Conservation (phyloP, 2,888 invertebrate species). For the Lepidocyrtinus sp. region DNA sequence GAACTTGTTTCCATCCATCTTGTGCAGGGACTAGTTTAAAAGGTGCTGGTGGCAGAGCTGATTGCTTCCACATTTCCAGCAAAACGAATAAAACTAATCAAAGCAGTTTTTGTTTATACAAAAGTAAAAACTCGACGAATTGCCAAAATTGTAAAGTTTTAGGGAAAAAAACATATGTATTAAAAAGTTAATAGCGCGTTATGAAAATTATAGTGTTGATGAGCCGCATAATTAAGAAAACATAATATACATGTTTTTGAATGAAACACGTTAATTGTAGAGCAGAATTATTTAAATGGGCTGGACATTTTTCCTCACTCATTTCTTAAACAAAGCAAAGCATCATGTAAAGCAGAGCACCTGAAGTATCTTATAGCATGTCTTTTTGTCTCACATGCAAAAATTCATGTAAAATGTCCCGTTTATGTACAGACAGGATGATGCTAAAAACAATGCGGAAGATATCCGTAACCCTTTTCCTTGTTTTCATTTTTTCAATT, state of each 20-base stretch:
- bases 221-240: no score
- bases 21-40: neutral
- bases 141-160: neutral
- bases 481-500: neutral
- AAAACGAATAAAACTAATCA: conserved; percentile 23
- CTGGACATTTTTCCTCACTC: neutral
- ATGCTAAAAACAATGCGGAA: neutral
- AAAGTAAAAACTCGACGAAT: neutral
- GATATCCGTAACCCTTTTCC: conserved; percentile 8
- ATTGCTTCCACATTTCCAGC: conserved; percentile 28
- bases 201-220: no score
- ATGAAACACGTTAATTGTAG: conserved; percentile 15
- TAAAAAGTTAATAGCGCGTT: conserved; percentile 12
- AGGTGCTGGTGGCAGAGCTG: neutral
- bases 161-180: neutral
- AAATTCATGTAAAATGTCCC: no score
- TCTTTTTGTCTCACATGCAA: no score
- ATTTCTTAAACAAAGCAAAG: neutral
- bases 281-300: neutral
- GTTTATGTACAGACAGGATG: no score
- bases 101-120: conserved; percentile 28
- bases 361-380: no score
- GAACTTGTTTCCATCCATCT: conserved; percentile 12
- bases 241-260: conserved; percentile 1
- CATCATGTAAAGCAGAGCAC: neutral